These are phyloP conservation scores for Symphodus melops DNA, from an alignment of 2,113 vertebrate genomes.

Conservation along the genomic window DNA sequence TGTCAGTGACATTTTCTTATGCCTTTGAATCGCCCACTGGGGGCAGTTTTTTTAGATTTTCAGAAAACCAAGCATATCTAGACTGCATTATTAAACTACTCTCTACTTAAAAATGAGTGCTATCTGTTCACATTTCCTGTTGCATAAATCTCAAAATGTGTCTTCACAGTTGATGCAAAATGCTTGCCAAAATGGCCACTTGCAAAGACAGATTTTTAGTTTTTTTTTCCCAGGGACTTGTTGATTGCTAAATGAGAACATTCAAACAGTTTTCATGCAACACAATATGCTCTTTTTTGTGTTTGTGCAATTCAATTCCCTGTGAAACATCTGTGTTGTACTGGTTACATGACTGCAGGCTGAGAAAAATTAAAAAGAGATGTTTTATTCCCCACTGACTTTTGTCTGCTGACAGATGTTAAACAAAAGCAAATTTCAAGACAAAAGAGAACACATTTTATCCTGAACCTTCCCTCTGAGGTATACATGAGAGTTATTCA, in stretches of 20 bases:
- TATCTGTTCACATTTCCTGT: neutral
- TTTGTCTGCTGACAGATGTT: conserved; percentile 33
- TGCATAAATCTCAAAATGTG: neutral
- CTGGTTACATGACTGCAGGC: conserved; percentile 51
- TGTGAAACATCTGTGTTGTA: conserved; percentile 3
- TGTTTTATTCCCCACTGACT: conserved; percentile 29
- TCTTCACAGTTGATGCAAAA: neutral
- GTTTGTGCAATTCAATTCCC: neutral
- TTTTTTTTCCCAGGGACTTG: neutral
- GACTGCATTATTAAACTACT: too few relatives aligned
- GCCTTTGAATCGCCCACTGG: too few relatives aligned
- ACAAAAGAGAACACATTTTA: conserved; percentile 17
- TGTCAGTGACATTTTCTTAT: too few relatives aligned
- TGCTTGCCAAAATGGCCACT: neutral
- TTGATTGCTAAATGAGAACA: neutral
- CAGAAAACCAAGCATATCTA: too few relatives aligned
- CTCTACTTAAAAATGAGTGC: neutral
- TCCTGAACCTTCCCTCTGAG: conserved; percentile 24
- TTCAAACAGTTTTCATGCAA: neutral
- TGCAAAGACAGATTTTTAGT: neutral
- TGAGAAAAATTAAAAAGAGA: conserved; percentile 40
- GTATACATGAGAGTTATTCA: conserved; percentile 50
- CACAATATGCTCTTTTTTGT: neutral
- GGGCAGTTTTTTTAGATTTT: too few relatives aligned
- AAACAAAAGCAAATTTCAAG: conserved; percentile 41